phyloP scores from a whole-genome alignment of 2,888 invertebrate genomes.

The Sabatieria punctata region DNA sequence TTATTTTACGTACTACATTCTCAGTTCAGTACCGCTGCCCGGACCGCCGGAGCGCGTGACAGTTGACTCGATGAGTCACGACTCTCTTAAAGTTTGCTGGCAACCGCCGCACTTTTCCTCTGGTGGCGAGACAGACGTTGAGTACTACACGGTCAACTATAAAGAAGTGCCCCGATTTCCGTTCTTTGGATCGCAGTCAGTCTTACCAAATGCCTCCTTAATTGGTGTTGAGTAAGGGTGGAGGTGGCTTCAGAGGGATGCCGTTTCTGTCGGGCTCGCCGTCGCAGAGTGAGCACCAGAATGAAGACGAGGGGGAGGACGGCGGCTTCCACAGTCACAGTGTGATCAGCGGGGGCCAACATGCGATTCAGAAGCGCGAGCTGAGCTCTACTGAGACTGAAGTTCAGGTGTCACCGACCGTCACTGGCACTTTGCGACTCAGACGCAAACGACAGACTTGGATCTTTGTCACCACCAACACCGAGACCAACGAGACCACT shows the following conservation, averaged over 20 bases:
- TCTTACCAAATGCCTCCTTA: background rate
- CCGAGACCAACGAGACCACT: conserved; percentile 15
- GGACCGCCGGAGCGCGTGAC: conserved; percentile 17
- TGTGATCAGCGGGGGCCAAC: no score
- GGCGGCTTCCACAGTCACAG: no score
- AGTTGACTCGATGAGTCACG: conserved; percentile 17
- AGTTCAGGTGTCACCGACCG: no score
- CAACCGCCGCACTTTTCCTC: conserved; percentile 10
- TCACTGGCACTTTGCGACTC: no score
- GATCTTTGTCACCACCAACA: conserved; percentile 18
- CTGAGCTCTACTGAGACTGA: no score
- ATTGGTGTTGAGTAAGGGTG: no score
- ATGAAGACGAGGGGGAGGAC: background rate
- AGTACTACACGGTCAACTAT: conserved; percentile 19
- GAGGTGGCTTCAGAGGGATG: conserved; percentile 9
- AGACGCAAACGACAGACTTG: conserved; percentile 12
- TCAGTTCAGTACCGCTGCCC: conserved; percentile 21
- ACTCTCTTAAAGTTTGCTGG: conserved; percentile 19
- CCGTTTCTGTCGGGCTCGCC: no score
- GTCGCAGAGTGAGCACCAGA: background rate
- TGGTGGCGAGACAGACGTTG: conserved; percentile 12
- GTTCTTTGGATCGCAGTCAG: conserved; percentile 15
- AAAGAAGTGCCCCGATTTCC: conserved; percentile 21
- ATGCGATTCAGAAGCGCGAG: no score
- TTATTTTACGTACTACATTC: no score